Percentiles rank a stretch among this genome's conserved stretches.
Evolutionary conservation across 2,797 vertebrate species (phyloP).

Genomic region (Meriones psammophilus): DNA sequence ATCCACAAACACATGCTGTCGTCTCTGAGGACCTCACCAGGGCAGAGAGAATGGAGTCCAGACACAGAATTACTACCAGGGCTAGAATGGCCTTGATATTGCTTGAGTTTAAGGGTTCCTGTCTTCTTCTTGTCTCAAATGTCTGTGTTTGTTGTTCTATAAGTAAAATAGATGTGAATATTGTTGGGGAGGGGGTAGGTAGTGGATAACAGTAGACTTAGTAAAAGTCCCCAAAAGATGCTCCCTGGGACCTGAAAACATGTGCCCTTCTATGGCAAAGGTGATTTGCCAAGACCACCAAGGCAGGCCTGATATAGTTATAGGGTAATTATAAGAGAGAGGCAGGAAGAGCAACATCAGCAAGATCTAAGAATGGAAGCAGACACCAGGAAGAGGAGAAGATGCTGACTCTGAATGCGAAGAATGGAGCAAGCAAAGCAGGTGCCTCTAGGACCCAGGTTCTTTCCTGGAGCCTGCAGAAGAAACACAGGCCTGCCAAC

Average conservation of each 20-base stretch:
- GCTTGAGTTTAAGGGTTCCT: neutral
- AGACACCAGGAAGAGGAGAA: neutral
- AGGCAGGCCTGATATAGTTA: neutral
- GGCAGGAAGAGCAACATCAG: neutral
- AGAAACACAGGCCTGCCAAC: neutral
- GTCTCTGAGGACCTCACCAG: neutral
- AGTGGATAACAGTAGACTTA: neutral
- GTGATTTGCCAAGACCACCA: neutral
- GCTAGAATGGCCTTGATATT: neutral
- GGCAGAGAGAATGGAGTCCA: neutral
- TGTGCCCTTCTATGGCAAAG: neutral
- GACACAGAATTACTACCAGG: neutral
- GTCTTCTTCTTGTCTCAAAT: neutral
- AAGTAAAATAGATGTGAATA: neutral
- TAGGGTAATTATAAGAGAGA: neutral
- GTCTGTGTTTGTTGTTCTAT: neutral
- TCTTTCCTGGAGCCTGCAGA: neutral
- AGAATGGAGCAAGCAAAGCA: neutral
- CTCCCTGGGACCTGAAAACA: neutral
- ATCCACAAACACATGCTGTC: neutral
- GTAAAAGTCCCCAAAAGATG: neutral
- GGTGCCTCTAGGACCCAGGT: neutral
- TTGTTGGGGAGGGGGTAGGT: neutral
- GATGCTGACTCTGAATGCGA: neutral
- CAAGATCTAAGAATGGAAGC: conserved; percentile 6